Percentiles rank a stretch among this genome's conserved stretches.
phyloP scores from a whole-genome alignment of 2,797 vertebrate species.

The Tamandua tetradactyla region DNA sequence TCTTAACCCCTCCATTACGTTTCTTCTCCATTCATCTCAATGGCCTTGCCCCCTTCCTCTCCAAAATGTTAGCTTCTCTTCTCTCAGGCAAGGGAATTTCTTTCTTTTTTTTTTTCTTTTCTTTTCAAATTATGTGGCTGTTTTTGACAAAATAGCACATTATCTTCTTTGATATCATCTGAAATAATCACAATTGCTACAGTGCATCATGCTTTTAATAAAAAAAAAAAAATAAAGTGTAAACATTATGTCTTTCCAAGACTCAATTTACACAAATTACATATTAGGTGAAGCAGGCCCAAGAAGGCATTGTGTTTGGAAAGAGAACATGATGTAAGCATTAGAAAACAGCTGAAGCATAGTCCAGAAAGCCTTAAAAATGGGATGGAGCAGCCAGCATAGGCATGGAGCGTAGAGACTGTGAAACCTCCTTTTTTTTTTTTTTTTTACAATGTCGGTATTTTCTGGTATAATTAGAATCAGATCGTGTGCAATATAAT shows the following conservation, averaged over 20 bases:
- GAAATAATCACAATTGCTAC: constrained; percentile 23
- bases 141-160: constrained; percentile 37
- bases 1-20: not conserved
- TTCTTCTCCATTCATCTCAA: accelerated
- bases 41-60: not conserved
- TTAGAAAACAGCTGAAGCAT: not conserved
- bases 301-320: constrained; percentile 1
- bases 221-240: constrained; percentile 43
- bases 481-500: constrained; percentile 79
- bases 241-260: constrained; percentile 30
- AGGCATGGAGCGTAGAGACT: not conserved
- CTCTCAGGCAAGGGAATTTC: not conserved
- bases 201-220: not conserved
- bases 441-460: constrained; percentile 60
- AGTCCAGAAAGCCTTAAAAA: not conserved
- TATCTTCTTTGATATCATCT: constrained; percentile 43
- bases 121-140: not conserved
- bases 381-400: not conserved
- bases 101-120: not conserved
- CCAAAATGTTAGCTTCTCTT: not conserved
- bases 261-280: constrained; percentile 57
- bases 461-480: constrained; percentile 80
- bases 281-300: not conserved
- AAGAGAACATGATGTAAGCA: accelerated
- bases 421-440: not conserved